Base-by-base conservation (phyloP, 2,113 vertebrate genomes). In the Ciconia boyciana region DNA sequence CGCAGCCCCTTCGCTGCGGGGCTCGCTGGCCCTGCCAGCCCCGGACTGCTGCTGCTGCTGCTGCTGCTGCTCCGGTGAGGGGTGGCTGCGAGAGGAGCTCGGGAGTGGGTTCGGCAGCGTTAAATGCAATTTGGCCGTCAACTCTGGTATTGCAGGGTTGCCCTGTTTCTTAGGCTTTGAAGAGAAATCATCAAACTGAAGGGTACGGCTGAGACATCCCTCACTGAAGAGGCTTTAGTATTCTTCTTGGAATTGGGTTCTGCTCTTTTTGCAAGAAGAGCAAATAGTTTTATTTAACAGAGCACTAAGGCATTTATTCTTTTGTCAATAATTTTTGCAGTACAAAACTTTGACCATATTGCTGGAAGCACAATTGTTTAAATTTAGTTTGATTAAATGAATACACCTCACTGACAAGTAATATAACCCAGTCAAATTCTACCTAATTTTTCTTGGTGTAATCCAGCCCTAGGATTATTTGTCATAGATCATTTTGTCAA, bases 91-190 rank as follows among this genome's bases (percentile, higher is more conserved):
- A 49, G 52, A 25, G 46, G 10, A 12, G 3, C 44, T 22, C 19
- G 4, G 36, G 36, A 19, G 31, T 2, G 36, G 43, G n/a, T 2
- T 16, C 6, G 1, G 64, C 54, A 13, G 39, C 9, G 1, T 7
- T 15, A 2, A 6, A 1, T 7, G 12, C 46, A 7, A 2, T 29
- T 48, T n/a, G 60, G 41, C 48, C 16, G 18, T 6, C 5, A 2
- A 9, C 57, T 36, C 49, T 4, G 0, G 15, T 11, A 1, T 16
- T 17, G 83, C 21, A 3, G 90, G 21, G 16, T 48, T 49, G 31
- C 13, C 69, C 34, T n/a, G 6, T 15, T 62, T 25, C 55, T 44
- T 57, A 7, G 20, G 5, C 49, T 21, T 57, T 7, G 57, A 46
- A 51, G 49, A 76, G 49, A 52, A 34, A 10, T 8, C 31, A 2